Evolutionary conservation across 1,140 invertebrate genomes (phyloP), one percentile per base, ranked within the genome.

Genomic region (Diorhabda sublineata): DNA sequence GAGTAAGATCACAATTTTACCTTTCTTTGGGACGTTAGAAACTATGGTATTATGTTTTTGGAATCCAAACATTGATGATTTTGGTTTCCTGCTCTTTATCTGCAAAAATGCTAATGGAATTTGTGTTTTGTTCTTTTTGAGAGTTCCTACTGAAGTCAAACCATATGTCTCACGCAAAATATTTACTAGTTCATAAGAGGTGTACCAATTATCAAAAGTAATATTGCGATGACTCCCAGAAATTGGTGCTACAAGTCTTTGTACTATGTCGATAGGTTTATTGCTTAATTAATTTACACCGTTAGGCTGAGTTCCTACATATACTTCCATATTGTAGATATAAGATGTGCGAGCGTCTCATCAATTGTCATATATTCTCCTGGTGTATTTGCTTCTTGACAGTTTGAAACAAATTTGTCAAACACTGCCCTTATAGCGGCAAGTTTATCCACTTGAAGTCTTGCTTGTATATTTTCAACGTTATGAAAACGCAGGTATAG

Each of bases 351-450:
- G 63, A 65, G 63, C 44, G 26, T 65, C 9, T 65, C 63, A 43
- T 65, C 63, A 52, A 65, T 65, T 52, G 63, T 65, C 44, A 65
- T 7, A 42, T 65, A 65, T 26, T 65, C n/a, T 56, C 52, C 45
- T 56, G 63, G 63, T 65, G 43, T 52, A 56, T 65, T 52, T 26
- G 47, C 4, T 65, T 65, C 5, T 57, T 56, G 52, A 57, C 63
- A 65, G 45, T 57, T 56, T 5, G 45, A 4, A 4, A 63, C 61
- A 63, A 63, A 63, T 63, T 9, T 66, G 44, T 66, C 58, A 70
- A 70, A 70, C 11, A 66, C 6, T 44, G 43, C 4, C 44, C 69
- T 58, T 5, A 70, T 66, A n/a, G 58, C 11, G 2, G 63, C 61
- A n/a, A 62, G 45, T 43, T 70, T 66, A 44, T 61, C 64, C 3